phyloP scores from a whole-genome alignment of 2,113 vertebrate species.

The Hippoglossus stenolepis region DNA sequence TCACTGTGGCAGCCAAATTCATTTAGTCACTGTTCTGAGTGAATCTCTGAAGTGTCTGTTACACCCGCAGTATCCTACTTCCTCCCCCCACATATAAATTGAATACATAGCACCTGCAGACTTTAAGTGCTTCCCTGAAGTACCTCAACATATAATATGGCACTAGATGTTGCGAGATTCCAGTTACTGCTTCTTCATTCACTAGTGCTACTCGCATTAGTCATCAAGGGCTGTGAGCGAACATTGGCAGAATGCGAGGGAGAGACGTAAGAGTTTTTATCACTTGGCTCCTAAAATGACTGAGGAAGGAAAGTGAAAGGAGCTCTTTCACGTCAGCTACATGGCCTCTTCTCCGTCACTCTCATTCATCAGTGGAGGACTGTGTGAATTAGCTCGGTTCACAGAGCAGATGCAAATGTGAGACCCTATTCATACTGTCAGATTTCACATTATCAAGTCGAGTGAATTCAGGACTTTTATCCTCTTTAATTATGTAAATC shows the following conservation, averaged over 20 bases:
- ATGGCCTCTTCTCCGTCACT: conserved; percentile 34
- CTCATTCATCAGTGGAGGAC: conserved; percentile 65
- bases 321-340: conserved; percentile 61
- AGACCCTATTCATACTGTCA: conserved; percentile 51
- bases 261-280: conserved; percentile 29
- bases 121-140: conserved; percentile 20
- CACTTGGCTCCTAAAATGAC: conserved; percentile 37
- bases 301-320: conserved; percentile 39
- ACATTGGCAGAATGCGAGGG: conserved; percentile 45
- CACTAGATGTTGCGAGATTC: conserved; percentile 29
- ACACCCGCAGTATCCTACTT: conserved; percentile 15
- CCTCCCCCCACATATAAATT: conserved; percentile 22
- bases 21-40: conserved; percentile 46
- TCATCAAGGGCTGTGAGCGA: conserved; percentile 54
- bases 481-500: conserved; percentile 81
- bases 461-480: conserved; percentile 77
- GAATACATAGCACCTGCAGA: conserved; percentile 20
- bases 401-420: conserved; percentile 67
- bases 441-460: conserved; percentile 61
- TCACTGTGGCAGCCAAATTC: conserved; percentile 26
- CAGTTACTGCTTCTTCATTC: conserved; percentile 25
- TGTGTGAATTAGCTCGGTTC: conserved; percentile 68
- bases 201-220: conserved; percentile 37
- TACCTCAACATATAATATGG: conserved; percentile 17
- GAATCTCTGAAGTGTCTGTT: conserved; percentile 9